Conservation (phyloP, 2,888 invertebrate genomes). For the Mythimna albipuncta region DNA sequence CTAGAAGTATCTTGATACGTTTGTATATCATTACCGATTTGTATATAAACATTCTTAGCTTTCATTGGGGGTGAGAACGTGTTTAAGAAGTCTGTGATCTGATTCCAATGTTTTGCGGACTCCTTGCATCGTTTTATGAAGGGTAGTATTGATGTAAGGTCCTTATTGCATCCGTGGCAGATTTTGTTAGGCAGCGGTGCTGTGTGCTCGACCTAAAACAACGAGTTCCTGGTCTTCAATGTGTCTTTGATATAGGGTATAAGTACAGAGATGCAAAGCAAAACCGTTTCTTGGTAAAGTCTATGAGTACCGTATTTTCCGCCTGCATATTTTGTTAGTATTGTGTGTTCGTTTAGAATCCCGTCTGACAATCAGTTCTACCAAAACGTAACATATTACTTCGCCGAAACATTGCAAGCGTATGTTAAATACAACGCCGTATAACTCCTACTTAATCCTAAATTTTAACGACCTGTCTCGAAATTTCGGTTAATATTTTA, state of each 20-base stretch:
- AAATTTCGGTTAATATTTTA: neutral
- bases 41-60: slow-evolving; percentile 69
- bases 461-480: neutral
- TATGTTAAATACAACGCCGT: neutral
- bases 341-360: neutral
- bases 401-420: neutral
- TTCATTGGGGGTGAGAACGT: slow-evolving; percentile 54
- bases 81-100: slow-evolving; percentile 63
- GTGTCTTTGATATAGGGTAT: slow-evolving; percentile 9
- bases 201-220: slow-evolving; percentile 79
- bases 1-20: slow-evolving; percentile 51
- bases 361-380: neutral
- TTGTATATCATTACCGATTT: slow-evolving; percentile 56
- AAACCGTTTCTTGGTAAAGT: neutral
- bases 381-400: neutral
- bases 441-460: neutral
- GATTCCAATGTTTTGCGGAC: slow-evolving; percentile 71
- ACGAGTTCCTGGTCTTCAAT: slow-evolving; percentile 62
- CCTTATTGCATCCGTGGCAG: slow-evolving; percentile 70
- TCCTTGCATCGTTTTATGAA: slow-evolving; percentile 71
- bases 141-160: slow-evolving; percentile 64
- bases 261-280: neutral
- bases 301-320: neutral
- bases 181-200: slow-evolving; percentile 70
- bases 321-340: neutral